Evolutionary conservation across 1,140 invertebrate genomes (phyloP).

Genomic region (Caenorhabditis latens): DNA sequence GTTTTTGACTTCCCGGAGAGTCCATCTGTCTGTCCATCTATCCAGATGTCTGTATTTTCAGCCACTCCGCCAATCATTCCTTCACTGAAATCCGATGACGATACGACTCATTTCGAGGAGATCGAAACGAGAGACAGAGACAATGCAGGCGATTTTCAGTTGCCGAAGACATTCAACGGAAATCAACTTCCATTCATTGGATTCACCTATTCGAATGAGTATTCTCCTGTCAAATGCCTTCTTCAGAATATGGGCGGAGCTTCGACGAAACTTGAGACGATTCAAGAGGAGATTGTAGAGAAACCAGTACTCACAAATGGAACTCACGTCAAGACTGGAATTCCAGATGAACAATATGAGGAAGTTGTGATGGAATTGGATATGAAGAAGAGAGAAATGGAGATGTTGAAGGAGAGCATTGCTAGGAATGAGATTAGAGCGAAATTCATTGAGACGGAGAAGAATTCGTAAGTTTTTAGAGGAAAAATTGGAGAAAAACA

Average conservation of each 20-base stretch:
- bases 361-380: conserved; percentile 2
- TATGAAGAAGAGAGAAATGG: conserved; percentile 29
- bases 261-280: background rate
- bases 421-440: conserved; percentile 4
- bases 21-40: no score
- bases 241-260: background rate
- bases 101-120: conserved; percentile 96
- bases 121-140: conserved; percentile 80
- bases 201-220: conserved; percentile 88
- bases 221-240: conserved; percentile 58
- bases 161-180: conserved; percentile 95
- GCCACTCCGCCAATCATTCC: conserved; percentile 94
- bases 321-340: background rate
- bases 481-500: background rate
- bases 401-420: background rate
- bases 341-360: conserved; percentile 45
- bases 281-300: background rate
- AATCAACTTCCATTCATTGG: conserved; percentile 99
- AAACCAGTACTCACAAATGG: background rate
- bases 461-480: conserved; percentile 2
- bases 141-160: conserved; percentile 90
- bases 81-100: conserved; percentile 92
- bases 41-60: no score
- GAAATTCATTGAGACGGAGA: conserved; percentile 42
- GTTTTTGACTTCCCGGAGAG: no score